Evolutionary conservation across 2,888 invertebrate genomes (phyloP).

Genomic region (Stenodera caucasica): DNA sequence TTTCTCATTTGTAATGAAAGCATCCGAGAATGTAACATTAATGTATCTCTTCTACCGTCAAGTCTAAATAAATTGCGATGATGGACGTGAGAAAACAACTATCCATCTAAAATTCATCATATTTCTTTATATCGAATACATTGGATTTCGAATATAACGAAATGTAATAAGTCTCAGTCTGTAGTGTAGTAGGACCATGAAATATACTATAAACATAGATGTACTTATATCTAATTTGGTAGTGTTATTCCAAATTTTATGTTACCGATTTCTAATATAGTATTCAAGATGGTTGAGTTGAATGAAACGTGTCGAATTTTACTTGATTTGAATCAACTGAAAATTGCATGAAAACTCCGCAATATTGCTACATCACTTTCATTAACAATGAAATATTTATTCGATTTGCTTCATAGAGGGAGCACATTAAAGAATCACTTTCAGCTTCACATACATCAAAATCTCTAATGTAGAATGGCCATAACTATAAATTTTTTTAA

Average conservation of each 20-base stretch:
- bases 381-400: not conserved
- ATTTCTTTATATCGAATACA: not conserved
- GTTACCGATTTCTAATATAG: not conserved
- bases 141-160: not conserved
- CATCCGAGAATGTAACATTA: slow-evolving; percentile 12
- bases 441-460: no score
- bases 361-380: not conserved
- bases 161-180: not conserved
- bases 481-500: no score
- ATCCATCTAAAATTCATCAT: not conserved
- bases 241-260: not conserved
- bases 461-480: no score
- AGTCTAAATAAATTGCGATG: slow-evolving; percentile 21
- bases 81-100: slow-evolving; percentile 13
- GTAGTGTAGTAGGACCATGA: not conserved
- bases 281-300: not conserved
- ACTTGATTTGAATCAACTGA: not conserved
- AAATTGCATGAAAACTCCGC: not conserved
- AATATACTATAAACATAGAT: not conserved
- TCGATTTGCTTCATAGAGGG: not conserved
- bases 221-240: not conserved
- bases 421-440: no score
- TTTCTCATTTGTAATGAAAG: slow-evolving; percentile 10
- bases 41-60: slow-evolving; percentile 6
- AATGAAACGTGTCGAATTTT: not conserved